Base-by-base conservation (phyloP, 2,797 vertebrate genomes). In the Lemur catta region DNA sequence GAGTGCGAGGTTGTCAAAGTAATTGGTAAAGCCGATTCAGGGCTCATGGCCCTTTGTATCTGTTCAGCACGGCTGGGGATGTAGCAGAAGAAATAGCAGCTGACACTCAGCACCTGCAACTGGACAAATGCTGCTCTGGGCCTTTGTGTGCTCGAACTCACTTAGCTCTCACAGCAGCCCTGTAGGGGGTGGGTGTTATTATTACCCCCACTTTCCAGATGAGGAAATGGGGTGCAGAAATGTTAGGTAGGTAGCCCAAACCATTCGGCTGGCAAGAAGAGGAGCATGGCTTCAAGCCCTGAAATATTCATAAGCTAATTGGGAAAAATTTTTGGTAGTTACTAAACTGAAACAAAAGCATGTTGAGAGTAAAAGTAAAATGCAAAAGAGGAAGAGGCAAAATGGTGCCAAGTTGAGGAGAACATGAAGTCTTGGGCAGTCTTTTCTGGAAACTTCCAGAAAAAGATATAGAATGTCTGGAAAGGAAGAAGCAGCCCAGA, bases 41-140 rank as follows among this genome's bases (percentile, higher is more conserved):
- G 80, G 6, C 7, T 0, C 0, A 5, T 1, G 0, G n/a, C 8
- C 46, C 22, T 65, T 3, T 30, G 18, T 1, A 14, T 7, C n/a
- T 65, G 46, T 74, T 33, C 41, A 20, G 48, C 33, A 35, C 17
- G 8, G 43, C 10, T 43, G 41, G 3, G 14, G 38, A n/a, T 13
- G 4, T 2, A 9, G 33, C 14, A 46, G 22, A 55, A 52, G 12
- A 28, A 57, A 57, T 10, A 43, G 20, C 14, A 52, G 18, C 55
- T 1, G 28, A 26, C 30, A 4, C 6, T 4, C 33, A n/a, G 35
- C 18, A 17, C 74, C n/a, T 20, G 22, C 48, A 24, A 7, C 20
- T n/a, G 30, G 30, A 30, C 38, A 71, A 6, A 43, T 0, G 0
- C 6, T 1, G 7, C 35, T 78, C 28, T 15, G 46, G 12, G 38